Conservation (phyloP, 2,113 vertebrate species). For the Recurvirostra avosetta region DNA sequence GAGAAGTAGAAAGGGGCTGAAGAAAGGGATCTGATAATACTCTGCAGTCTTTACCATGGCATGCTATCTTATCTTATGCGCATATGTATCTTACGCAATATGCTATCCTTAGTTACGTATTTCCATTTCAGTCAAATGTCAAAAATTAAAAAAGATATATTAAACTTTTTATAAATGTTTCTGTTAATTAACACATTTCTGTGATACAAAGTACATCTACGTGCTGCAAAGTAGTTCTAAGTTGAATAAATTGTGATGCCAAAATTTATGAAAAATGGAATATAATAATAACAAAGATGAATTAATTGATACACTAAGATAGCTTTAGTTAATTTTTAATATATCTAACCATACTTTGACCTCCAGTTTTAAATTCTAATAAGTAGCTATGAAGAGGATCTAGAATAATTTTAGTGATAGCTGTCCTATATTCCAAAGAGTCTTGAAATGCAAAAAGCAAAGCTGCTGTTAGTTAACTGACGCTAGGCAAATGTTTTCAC, state of each 20-base stretch:
- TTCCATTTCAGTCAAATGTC: neutral
- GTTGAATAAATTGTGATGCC: neutral
- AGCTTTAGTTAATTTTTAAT: neutral
- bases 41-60: neutral
- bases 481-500: neutral
- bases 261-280: neutral
- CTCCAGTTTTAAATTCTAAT: neutral
- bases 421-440: neutral
- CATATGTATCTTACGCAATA: neutral
- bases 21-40: neutral
- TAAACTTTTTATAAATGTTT: neutral
- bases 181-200: neutral
- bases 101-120: neutral
- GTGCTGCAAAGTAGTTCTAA: neutral
- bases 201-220: neutral
- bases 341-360: neutral
- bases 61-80: neutral
- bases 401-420: neutral
- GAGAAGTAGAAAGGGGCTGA: neutral
- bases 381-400: neutral
- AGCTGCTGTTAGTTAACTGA: neutral
- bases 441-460: neutral
- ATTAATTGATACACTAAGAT: neutral
- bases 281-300: neutral
- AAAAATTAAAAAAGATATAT: neutral